A percentile compares a stretch with the other conserved stretches of the same genome.
Conservation (phyloP, 92 coral and sea anemone species). For the Meandrina meandrites region DNA sequence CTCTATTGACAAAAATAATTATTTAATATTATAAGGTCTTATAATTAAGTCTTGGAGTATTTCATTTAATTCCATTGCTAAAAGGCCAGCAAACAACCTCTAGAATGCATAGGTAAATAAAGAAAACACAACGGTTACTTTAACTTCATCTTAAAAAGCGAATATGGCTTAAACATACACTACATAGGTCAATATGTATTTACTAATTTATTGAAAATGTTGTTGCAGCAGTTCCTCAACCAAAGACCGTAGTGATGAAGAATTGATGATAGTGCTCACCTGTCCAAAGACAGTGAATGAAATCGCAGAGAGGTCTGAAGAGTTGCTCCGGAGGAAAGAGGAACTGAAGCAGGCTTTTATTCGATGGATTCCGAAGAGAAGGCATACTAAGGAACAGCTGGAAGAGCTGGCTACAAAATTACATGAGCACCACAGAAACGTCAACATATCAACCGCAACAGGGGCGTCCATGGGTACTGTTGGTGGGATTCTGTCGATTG, state of each 20-base stretch:
- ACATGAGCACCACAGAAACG: constrained; percentile 50
- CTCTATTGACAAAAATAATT: too few relatives aligned
- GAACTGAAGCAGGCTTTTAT: constrained; percentile 17
- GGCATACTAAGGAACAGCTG: constrained; percentile 3
- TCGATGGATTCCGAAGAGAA: constrained; percentile 33
- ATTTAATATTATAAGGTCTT: too few relatives aligned
- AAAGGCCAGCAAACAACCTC: too few relatives aligned
- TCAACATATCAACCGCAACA: constrained; percentile 31
- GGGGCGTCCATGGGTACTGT: constrained; percentile 59
- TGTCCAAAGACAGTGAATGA: constrained; percentile 16
- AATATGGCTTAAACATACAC: too few relatives aligned
- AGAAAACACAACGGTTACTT: too few relatives aligned
- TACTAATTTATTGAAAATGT: not conserved
- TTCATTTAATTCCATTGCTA: too few relatives aligned
- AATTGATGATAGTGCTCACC: not conserved
- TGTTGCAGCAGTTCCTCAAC: constrained; percentile 6
- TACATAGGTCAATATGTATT: not conserved
- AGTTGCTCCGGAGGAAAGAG: constrained; percentile 5
- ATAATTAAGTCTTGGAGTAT: too few relatives aligned
- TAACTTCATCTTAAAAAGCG: too few relatives aligned
- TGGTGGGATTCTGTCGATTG: constrained; percentile 33
- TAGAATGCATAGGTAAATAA: too few relatives aligned
- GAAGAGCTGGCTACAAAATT: constrained; percentile 29
- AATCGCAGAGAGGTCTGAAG: constrained; percentile 25
- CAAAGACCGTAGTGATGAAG: not conserved